Percentiles rank a stretch among this genome's conserved stretches.
Evolutionary conservation across 2,113 vertebrate species (phyloP).

Genomic region (Parus major): DNA sequence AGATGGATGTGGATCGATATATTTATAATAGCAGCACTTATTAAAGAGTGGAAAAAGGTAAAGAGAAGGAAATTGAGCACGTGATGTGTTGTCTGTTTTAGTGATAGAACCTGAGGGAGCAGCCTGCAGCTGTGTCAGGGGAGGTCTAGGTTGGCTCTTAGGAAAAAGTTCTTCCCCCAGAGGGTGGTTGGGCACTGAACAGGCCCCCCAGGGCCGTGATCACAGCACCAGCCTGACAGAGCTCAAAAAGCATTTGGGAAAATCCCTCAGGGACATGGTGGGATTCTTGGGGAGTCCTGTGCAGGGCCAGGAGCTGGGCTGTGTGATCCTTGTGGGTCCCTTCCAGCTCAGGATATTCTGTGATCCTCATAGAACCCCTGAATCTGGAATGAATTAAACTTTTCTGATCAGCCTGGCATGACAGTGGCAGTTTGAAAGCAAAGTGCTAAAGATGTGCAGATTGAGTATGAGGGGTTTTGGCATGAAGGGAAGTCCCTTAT

Average conservation of each 20-base stretch:
- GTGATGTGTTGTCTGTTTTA: not conserved
- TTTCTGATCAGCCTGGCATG: not conserved
- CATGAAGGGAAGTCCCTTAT: not conserved
- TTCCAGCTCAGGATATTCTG: not conserved
- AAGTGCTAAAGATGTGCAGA: not conserved
- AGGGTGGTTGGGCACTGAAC: not conserved
- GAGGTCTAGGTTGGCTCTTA: not conserved
- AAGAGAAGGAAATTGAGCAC: not conserved
- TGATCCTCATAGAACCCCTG: not conserved
- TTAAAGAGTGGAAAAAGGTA: not conserved
- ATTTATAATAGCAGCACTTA: not conserved
- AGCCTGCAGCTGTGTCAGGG: not conserved
- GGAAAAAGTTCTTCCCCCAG: not conserved
- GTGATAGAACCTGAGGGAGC: rapidly evolving
- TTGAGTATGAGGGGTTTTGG: not conserved
- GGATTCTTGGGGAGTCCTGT: not conserved
- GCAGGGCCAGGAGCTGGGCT: not conserved
- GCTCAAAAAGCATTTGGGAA: not conserved
- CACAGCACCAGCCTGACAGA: not conserved
- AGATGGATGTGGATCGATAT: not conserved
- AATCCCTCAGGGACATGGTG: not conserved
- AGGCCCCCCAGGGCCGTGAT: not conserved
- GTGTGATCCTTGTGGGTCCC: not conserved
- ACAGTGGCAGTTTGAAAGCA: not conserved
- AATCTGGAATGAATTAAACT: not conserved